Evolutionary conservation across 2,888 invertebrate genomes (phyloP).

Genomic region (Apocheima hispidaria): DNA sequence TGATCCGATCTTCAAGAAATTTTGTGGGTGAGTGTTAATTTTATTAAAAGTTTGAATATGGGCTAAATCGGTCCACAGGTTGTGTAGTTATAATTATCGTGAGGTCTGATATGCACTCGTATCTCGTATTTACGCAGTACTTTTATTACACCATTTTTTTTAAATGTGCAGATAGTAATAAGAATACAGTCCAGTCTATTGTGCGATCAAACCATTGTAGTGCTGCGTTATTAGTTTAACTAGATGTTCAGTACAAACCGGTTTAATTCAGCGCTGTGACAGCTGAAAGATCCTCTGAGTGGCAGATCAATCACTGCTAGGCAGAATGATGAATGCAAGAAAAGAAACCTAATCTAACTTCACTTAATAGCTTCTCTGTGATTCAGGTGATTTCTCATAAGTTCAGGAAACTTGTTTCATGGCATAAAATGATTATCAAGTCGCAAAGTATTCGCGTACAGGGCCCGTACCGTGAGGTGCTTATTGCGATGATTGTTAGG

Average conservation of each 20-base stretch:
- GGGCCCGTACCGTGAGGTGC: too few species aligned
- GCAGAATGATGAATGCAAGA: constrained; percentile 19
- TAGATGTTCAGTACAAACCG: constrained; percentile 54
- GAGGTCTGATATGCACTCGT: too few species aligned
- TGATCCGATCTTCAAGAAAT: too few species aligned
- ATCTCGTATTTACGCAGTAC: neutral
- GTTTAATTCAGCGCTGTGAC: constrained; percentile 67
- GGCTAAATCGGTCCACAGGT: too few species aligned
- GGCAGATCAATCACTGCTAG: constrained; percentile 33
- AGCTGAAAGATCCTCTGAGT: constrained; percentile 65
- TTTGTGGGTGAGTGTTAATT: too few species aligned
- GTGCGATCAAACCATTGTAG: constrained; percentile 32
- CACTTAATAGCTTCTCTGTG: too few species aligned
- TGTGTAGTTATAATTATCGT: too few species aligned
- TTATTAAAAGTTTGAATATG: too few species aligned
- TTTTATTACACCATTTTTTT: too few species aligned
- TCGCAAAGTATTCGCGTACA: too few species aligned
- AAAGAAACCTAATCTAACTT: constrained; percentile 4
- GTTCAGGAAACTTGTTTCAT: neutral
- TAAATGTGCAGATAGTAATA: neutral
- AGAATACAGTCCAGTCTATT: constrained; percentile 25
- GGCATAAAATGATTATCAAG: too few species aligned
- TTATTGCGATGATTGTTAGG: too few species aligned
- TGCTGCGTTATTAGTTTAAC: constrained; percentile 40
- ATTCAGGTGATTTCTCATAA: neutral